phyloP scores from a whole-genome alignment of 1,140 invertebrate species.

The Halesus radiatus region DNA sequence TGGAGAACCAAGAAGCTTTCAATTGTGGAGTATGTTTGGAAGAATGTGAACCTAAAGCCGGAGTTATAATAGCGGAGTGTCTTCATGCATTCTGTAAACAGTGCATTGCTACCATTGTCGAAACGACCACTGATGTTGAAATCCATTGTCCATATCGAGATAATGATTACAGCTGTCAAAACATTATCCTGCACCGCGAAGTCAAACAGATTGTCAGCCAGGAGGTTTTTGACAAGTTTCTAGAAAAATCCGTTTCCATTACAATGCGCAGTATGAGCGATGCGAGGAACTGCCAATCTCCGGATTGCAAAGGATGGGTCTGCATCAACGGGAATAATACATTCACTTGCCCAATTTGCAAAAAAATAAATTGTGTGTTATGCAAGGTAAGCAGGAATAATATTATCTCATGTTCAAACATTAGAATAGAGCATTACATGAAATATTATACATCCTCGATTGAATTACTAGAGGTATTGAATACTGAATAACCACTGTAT shows the following conservation, averaged over 20 bases:
- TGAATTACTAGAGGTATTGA: too few species aligned
- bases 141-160: neutral
- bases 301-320: neutral
- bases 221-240: neutral
- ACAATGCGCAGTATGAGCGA: neutral
- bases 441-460: too few species aligned
- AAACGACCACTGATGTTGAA: neutral
- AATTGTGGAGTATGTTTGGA: neutral
- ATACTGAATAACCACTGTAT: too few species aligned
- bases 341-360: constrained; percentile 2
- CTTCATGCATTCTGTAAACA: neutral
- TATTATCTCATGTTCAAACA: too few species aligned
- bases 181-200: neutral
- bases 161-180: neutral
- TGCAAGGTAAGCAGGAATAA: neutral
- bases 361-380: neutral
- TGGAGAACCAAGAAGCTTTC: neutral
- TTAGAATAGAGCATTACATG: too few species aligned
- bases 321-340: neutral
- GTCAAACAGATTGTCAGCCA: neutral
- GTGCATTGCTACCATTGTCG: neutral
- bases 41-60: neutral
- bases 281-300: neutral
- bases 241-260: neutral
- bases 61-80: neutral